Conservation (phyloP, 1,140 invertebrate species). For the Odontomachus brunneus region DNA sequence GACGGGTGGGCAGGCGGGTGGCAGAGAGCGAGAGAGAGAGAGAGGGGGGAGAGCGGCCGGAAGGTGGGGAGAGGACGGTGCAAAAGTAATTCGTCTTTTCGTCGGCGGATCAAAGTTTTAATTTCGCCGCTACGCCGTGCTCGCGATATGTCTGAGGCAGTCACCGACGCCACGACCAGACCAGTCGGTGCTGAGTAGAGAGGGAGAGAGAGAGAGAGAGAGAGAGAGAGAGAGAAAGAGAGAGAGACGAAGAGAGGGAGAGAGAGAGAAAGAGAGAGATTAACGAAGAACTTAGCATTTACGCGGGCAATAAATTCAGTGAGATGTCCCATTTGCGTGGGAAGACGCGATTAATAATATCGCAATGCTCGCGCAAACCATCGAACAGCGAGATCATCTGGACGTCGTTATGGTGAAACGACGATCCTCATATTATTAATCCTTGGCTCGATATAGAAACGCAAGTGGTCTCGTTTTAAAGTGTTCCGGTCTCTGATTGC, state of each 20-base stretch:
- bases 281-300: not conserved
- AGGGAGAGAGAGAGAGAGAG: no score
- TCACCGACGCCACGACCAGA: not conserved
- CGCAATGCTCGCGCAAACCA: not conserved
- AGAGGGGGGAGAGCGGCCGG: not conserved
- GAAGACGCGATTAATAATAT: not conserved
- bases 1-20: not conserved
- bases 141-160: not conserved
- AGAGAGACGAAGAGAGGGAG: no score
- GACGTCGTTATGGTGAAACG: no score
- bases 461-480: conserved; percentile 47
- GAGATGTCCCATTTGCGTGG: conserved; percentile 21
- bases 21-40: no score
- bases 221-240: no score
- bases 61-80: not conserved
- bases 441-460: conserved; percentile 28
- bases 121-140: not conserved
- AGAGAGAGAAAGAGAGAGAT: no score
- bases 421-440: conserved; percentile 34
- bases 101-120: conserved; percentile 36
- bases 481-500: conserved; percentile 51
- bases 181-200: not conserved
- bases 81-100: conserved; percentile 59
- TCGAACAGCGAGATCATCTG: not conserved
- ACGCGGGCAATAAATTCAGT: not conserved